Percentiles rank a stretch among this genome's conserved stretches.
These are phyloP conservation scores for Chrysopa pallens DNA, from an alignment of 1,140 invertebrate species.

Conservation along the genomic window DNA sequence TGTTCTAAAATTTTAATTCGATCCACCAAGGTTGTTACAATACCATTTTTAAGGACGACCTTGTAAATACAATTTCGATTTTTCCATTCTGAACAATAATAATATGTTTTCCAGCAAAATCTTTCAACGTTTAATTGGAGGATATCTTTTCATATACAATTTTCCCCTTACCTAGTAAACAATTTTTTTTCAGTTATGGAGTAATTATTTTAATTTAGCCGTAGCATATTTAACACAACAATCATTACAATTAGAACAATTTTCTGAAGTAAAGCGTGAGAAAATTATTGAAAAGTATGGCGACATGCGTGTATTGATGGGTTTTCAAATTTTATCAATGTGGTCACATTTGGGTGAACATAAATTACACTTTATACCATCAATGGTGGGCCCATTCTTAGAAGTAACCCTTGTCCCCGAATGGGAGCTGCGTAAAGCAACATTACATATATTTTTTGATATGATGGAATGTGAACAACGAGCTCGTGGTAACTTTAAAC, in stretches of 20 bases:
- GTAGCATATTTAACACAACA: constrained; percentile 79
- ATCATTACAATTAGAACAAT: constrained; percentile 69
- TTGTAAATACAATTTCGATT: too few relatives aligned
- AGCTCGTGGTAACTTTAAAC: constrained; percentile 63
- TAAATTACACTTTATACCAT: constrained; percentile 80
- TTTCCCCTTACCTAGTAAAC: too few relatives aligned
- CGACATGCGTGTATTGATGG: constrained; percentile 85
- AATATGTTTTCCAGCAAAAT: too few relatives aligned
- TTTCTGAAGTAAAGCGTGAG: constrained; percentile 58
- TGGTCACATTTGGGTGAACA: constrained; percentile 75
- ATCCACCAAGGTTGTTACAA: too few relatives aligned
- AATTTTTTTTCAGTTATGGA: constrained; percentile 56
- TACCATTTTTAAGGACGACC: too few relatives aligned
- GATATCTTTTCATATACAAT: too few relatives aligned
- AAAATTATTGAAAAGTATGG: constrained; percentile 68
- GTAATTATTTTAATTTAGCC: constrained; percentile 73
- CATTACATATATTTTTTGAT: constrained; percentile 88
- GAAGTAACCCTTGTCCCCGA: constrained; percentile 85
- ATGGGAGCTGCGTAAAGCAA: constrained; percentile 70
- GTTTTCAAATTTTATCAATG: constrained; percentile 83
- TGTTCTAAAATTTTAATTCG: too few relatives aligned
- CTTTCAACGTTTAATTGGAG: too few relatives aligned
- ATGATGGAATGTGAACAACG: constrained; percentile 91
- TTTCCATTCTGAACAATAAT: too few relatives aligned
- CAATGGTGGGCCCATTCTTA: constrained; percentile 83